Base-by-base conservation (phyloP, 2,797 vertebrate genomes). In the Hydrocynus forskahlii region DNA sequence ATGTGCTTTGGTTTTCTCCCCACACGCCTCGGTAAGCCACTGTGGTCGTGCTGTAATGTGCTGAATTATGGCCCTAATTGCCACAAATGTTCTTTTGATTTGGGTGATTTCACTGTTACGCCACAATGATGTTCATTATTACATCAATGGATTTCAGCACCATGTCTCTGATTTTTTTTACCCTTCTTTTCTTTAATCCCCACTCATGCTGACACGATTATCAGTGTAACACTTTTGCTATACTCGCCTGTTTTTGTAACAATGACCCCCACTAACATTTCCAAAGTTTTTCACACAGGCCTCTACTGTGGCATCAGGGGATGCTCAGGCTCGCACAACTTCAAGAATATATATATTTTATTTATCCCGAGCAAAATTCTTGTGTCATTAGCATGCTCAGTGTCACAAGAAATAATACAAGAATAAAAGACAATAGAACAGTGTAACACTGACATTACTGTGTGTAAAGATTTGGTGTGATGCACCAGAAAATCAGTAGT, bases 41-140 rank as follows among this genome's bases (percentile, higher is more conserved):
- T 97, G 96, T 96, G 96, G 96, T 95, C 94, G 95, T 95, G 96
- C 96, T 94, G 95, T 93, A 96, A 97, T 97, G 96, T 96, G 95
- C 95, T 95, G 96, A 97, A 99, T 99, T 99, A 99, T 95, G 95
- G 94, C 93, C 93, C 95, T 97, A 99, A 99, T 98, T 97, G 96
- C 96, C 96, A 95, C 95, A 97, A 96, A 99, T 98, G 97, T 99
- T 99, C 97, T 98, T 97, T 99, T 99, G 96, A 99, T 99, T 99
- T 98, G 96, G 93, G 91, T 96, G 95, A 98, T 98, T 98, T 97
- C 95, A 95, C 94, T 92, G 93, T 94, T 94, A 92, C 91, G 89
- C 93, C 90, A 93, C 92, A 91, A 92, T 92, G 92, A 93, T 93
- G 93, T 93, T 92, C 89, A 92, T 90, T 92, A 94, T 92, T 92